Evolutionary conservation across 2,797 vertebrate genomes (phyloP).

Genomic region (Acomys russatus): DNA sequence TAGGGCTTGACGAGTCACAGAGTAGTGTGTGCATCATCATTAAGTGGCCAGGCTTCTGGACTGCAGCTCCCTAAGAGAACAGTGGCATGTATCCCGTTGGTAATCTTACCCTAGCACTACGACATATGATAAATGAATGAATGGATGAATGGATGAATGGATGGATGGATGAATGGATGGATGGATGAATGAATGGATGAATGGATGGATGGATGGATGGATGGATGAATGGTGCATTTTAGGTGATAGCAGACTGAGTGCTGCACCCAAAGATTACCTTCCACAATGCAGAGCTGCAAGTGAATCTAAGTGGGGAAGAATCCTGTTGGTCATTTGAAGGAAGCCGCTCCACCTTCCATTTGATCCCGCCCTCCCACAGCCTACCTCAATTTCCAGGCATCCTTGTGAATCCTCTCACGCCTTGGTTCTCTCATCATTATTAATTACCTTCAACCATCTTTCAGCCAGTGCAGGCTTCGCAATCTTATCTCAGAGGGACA

Average conservation of each 20-base stretch:
- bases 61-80: not conserved
- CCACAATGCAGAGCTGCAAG: not conserved
- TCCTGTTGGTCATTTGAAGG: not conserved
- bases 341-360: not conserved
- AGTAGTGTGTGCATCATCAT: no score
- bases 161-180: not conserved
- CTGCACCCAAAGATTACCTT: not conserved
- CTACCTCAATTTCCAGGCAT: not conserved
- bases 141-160: not conserved
- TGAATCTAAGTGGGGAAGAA: not conserved
- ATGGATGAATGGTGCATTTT: not conserved
- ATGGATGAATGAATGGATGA: not conserved
- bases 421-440: constrained; percentile 41
- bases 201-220: not conserved
- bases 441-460: constrained; percentile 71
- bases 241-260: constrained; percentile 14
- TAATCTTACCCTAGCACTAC: not conserved
- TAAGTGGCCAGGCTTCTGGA: not conserved
- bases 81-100: not conserved
- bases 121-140: not conserved
- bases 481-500: constrained; percentile 83
- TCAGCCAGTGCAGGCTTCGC: constrained; percentile 59
- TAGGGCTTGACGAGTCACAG: not conserved
- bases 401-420: not conserved
- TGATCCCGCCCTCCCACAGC: not conserved